A percentile compares a stretch with the other conserved stretches of the same genome.
Evolutionary conservation across 2,888 invertebrate genomes (phyloP).

Genomic region (Ellobium chinense): DNA sequence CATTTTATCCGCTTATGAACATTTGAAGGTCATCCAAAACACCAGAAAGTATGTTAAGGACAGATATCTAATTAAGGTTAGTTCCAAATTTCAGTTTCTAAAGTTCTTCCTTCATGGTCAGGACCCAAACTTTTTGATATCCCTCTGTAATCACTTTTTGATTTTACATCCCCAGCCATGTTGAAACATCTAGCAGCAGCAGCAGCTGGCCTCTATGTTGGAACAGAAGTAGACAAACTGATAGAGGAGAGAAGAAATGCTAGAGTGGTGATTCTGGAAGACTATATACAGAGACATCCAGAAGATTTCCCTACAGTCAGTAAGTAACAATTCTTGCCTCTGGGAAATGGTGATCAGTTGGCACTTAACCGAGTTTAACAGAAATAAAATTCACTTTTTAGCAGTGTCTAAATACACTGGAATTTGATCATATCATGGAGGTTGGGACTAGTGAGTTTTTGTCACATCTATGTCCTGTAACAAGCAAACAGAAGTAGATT

Average conservation of each 20-base stretch:
- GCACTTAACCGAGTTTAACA: neutral
- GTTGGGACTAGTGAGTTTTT: neutral
- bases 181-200: neutral
- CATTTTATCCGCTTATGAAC: too few relatives aligned
- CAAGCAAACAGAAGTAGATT: too few relatives aligned
- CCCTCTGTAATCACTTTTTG: neutral
- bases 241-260: neutral
- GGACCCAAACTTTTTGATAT: neutral
- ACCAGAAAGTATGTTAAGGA: too few relatives aligned
- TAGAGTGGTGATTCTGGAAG: constrained; percentile 26
- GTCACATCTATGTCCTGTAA: too few relatives aligned
- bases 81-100: too few relatives aligned
- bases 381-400: neutral
- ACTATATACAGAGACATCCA: constrained; percentile 41
- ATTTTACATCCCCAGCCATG: constrained; percentile 2
- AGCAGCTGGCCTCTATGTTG: neutral
- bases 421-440: neutral
- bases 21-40: too few relatives aligned
- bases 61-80: too few relatives aligned
- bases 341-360: too few relatives aligned
- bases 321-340: constrained; percentile 27
- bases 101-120: too few relatives aligned
- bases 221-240: neutral
- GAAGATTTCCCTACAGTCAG: constrained; percentile 43
- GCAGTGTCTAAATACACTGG: neutral